Percentiles rank a stretch among this genome's conserved stretches.
Conservation (phyloP, 1,140 invertebrate genomes). For the Cydia pomonella region DNA sequence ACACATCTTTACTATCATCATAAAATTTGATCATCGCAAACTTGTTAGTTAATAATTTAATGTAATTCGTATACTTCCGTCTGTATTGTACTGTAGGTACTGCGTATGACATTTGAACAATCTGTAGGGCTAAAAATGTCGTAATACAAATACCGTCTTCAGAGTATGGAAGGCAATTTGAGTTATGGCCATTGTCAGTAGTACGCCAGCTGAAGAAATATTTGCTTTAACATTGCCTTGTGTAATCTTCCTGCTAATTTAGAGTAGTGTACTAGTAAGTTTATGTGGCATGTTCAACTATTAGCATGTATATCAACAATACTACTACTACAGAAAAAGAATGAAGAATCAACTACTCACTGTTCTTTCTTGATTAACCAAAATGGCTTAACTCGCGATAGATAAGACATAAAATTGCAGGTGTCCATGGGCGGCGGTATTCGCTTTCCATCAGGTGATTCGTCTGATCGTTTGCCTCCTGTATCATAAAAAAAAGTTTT, state of each 20-base stretch:
- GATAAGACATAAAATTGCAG: no score
- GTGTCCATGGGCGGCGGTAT: no score
- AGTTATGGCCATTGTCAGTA: background rate
- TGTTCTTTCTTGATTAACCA: no score
- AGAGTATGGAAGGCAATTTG: slow-evolving; percentile 14
- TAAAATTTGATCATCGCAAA: no score
- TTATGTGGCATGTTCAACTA: background rate
- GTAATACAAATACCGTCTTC: slow-evolving; percentile 23
- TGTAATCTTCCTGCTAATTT: slow-evolving; percentile 12
- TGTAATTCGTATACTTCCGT: background rate
- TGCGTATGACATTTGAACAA: background rate
- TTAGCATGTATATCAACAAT: background rate
- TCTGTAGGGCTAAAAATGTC: slow-evolving; percentile 13
- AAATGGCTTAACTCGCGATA: no score
- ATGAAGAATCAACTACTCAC: no score
- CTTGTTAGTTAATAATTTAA: slow-evolving; percentile 34
- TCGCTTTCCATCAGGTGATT: no score
- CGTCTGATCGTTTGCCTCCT: no score
- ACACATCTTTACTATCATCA: no score
- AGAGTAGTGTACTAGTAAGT: slow-evolving; percentile 9
- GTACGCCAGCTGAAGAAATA: slow-evolving; percentile 13
- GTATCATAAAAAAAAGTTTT: no score
- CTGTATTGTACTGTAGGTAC: no score
- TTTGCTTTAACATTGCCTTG: slow-evolving; percentile 4
- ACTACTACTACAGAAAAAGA: background rate